phyloP scores from a whole-genome alignment of 2,113 vertebrate species.

The Thunnus thynnus region DNA sequence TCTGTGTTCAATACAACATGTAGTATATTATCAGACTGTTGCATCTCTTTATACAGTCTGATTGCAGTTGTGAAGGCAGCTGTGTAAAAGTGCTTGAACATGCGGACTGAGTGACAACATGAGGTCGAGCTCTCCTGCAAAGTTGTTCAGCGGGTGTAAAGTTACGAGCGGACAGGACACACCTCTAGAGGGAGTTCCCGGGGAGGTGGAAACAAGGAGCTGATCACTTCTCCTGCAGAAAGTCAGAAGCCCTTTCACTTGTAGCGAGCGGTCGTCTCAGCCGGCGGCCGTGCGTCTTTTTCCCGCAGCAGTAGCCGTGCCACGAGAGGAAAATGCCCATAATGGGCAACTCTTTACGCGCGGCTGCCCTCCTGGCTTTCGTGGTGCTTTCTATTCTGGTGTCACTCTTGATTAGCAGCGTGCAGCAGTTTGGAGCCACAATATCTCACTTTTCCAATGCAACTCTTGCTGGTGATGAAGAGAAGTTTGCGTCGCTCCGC shows the following conservation, averaged over 20 bases:
- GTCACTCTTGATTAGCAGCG: slow-evolving; percentile 79
- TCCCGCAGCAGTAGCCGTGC: slow-evolving; percentile 32
- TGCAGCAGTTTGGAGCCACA: slow-evolving; percentile 78
- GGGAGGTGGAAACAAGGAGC: slow-evolving; percentile 75
- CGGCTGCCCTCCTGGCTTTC: slow-evolving; percentile 79
- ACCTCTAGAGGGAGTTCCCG: slow-evolving; percentile 82
- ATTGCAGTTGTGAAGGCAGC: slow-evolving; percentile 12
- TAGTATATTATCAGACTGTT: too few species aligned
- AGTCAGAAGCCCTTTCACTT: slow-evolving; percentile 41
- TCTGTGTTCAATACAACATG: neutral
- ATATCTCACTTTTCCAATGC: slow-evolving; percentile 51
- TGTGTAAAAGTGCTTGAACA: slow-evolving; percentile 1
- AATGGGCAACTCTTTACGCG: slow-evolving; percentile 78
- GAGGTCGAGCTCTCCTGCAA: slow-evolving; percentile 61
- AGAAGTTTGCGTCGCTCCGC: slow-evolving; percentile 60
- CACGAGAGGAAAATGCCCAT: slow-evolving; percentile 68
- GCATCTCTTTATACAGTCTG: neutral
- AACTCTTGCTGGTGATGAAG: slow-evolving; percentile 51
- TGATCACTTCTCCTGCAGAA: slow-evolving; percentile 45
- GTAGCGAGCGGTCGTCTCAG: slow-evolving; percentile 19
- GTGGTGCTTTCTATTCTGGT: slow-evolving; percentile 79
- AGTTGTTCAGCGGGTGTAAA: slow-evolving; percentile 70
- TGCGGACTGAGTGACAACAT: slow-evolving; percentile 41
- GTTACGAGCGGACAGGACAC: slow-evolving; percentile 80
- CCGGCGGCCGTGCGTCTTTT: slow-evolving; percentile 40